A percentile compares a stretch with the other conserved stretches of the same genome.
Evolutionary conservation across 2,113 vertebrate genomes (phyloP).

Genomic region (Larimichthys crocea): DNA sequence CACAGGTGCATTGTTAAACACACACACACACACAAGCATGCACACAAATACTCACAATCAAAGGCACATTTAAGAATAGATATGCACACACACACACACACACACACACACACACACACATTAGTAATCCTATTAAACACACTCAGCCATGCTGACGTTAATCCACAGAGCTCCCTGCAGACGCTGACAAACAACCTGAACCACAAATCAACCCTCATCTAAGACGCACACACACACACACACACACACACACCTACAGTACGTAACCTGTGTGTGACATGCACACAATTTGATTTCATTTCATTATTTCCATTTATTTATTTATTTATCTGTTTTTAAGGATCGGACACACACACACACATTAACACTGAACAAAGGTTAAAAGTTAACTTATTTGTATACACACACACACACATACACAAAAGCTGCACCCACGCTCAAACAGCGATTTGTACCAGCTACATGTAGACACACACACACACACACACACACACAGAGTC

Average conservation of each 20-base stretch:
- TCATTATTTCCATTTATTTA: not conserved
- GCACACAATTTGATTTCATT: not conserved
- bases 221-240: not conserved
- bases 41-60: not conserved
- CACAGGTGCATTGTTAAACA: not conserved
- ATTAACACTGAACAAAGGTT: too few species aligned
- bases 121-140: constrained; percentile 81
- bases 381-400: too few species aligned
- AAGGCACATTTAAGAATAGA: not conserved
- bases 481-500: constrained; percentile 13
- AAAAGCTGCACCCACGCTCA: too few species aligned
- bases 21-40: not conserved
- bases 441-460: too few species aligned
- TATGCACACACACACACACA: not conserved
- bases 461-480: not conserved
- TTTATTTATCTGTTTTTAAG: not conserved
- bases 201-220: not conserved
- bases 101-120: constrained; percentile 37
- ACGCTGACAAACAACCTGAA: constrained; percentile 63
- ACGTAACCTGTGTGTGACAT: not conserved
- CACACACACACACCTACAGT: not conserved
- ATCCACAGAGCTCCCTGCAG: constrained; percentile 59
- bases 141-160: constrained; percentile 68
- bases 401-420: too few species aligned
- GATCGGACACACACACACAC: not conserved